Evolutionary conservation across 2,888 invertebrate genomes (phyloP).

Genomic region (Drosophila testacea): DNA sequence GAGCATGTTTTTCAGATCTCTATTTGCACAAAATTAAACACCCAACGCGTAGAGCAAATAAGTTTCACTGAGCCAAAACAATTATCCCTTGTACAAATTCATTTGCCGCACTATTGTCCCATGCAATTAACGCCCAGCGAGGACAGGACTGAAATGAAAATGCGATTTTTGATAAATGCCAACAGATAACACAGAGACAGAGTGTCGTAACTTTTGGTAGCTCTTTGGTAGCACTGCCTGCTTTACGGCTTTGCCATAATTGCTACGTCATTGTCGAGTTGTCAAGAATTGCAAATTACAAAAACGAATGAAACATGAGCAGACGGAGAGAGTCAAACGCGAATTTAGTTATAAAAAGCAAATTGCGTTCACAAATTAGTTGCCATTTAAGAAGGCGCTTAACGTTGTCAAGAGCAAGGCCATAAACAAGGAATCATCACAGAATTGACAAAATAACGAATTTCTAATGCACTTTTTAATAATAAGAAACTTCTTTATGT

Average conservation of each 20-base stretch:
- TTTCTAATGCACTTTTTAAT: slow-evolving; percentile 21
- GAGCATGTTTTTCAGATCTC: slow-evolving; percentile 70
- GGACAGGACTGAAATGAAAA: slow-evolving; percentile 56
- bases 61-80: slow-evolving; percentile 71
- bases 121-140: slow-evolving; percentile 72
- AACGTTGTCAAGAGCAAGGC: slow-evolving; percentile 44
- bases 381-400: slow-evolving; percentile 74
- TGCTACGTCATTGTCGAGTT: slow-evolving; percentile 75
- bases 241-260: slow-evolving; percentile 75
- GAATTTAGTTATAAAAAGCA: slow-evolving; percentile 79
- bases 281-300: slow-evolving; percentile 59
- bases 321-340: slow-evolving; percentile 35
- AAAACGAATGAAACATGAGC: neutral
- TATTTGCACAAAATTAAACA: slow-evolving; percentile 82
- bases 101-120: slow-evolving; percentile 81
- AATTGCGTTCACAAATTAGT: slow-evolving; percentile 79
- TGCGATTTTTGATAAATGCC: slow-evolving; percentile 81
- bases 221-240: slow-evolving; percentile 32
- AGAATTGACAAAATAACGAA: slow-evolving; percentile 24
- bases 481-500: neutral
- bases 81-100: slow-evolving; percentile 80
- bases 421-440: slow-evolving; percentile 41
- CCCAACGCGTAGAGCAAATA: slow-evolving; percentile 69
- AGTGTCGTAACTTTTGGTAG: slow-evolving; percentile 73
- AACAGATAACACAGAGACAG: slow-evolving; percentile 56